Evolutionary conservation across 2,797 vertebrate genomes (phyloP).

Genomic region (Spheniscus humboldti): DNA sequence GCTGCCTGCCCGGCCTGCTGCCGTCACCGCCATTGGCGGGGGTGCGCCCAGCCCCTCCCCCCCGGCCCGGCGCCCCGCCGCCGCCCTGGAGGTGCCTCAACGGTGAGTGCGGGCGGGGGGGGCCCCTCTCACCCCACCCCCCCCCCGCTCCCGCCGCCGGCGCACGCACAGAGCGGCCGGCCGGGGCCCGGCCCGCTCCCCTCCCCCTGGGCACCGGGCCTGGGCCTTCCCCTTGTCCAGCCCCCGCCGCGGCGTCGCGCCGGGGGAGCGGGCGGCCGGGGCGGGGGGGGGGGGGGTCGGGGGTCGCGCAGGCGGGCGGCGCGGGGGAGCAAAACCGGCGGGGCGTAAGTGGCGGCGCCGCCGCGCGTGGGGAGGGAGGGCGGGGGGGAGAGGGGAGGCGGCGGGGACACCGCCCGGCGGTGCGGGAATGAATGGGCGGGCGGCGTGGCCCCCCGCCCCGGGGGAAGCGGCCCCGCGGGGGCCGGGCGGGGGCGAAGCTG

Average conservation of each 20-base stretch:
- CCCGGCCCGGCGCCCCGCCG: neutral
- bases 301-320: neutral
- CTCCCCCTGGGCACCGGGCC: neutral
- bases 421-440: neutral
- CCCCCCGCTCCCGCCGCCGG: neutral
- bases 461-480: neutral
- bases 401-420: neutral
- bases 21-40: neutral
- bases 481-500: neutral
- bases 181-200: neutral
- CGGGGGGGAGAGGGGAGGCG: neutral
- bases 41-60: neutral
- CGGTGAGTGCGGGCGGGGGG: neutral
- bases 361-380: neutral
- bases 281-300: no score
- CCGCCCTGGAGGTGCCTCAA: neutral
- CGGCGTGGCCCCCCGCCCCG: neutral
- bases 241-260: neutral
- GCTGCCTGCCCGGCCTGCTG: neutral
- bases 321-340: neutral
- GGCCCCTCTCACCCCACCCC: neutral
- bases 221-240: conserved; percentile 8
- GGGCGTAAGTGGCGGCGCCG: neutral
- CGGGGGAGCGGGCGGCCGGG: neutral
- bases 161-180: neutral